Percentiles rank a stretch among this genome's conserved stretches.
phyloP scores from a whole-genome alignment of 2,113 vertebrate species.

The Propithecus coquereli region DNA sequence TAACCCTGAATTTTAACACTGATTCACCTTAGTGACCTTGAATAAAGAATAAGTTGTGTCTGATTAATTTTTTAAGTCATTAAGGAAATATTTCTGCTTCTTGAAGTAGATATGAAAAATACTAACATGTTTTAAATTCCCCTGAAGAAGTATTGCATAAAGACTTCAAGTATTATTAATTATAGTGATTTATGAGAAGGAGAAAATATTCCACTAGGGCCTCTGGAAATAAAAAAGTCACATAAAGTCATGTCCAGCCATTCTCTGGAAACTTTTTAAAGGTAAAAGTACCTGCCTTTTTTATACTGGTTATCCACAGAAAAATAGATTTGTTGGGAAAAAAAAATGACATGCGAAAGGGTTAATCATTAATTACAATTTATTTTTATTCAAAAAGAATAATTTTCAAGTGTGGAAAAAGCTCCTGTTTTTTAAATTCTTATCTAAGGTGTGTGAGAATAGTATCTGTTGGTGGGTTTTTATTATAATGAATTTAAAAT shows the following conservation, averaged over 20 bases:
- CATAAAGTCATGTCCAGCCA: not conserved
- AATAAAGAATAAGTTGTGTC: conserved; percentile 3
- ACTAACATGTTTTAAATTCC: conserved; percentile 17
- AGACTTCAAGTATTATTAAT: conserved; percentile 64
- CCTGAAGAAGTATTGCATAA: conserved; percentile 27
- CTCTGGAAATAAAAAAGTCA: not conserved
- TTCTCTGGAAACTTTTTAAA: not conserved
- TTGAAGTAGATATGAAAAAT: conserved; percentile 35
- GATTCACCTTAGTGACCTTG: conserved; percentile 13
- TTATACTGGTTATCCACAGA: not conserved
- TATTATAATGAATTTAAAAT: conserved; percentile 14
- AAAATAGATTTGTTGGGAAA: not conserved
- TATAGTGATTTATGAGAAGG: conserved; percentile 50
- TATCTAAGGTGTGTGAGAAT: not conserved
- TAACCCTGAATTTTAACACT: not conserved
- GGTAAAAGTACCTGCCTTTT: not conserved
- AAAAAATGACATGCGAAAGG: not conserved
- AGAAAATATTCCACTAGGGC: not conserved
- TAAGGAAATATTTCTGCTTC: conserved; percentile 53
- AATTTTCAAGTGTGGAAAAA: not conserved
- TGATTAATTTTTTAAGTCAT: conserved; percentile 35
- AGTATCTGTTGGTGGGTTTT: not conserved
- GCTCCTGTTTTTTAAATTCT: not conserved
- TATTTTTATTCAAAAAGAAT: not conserved
- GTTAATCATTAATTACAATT: not conserved